Percentiles rank a stretch among this genome's conserved stretches.
Conservation (phyloP, 2,888 invertebrate species). For the Scaptomyza parva region DNA sequence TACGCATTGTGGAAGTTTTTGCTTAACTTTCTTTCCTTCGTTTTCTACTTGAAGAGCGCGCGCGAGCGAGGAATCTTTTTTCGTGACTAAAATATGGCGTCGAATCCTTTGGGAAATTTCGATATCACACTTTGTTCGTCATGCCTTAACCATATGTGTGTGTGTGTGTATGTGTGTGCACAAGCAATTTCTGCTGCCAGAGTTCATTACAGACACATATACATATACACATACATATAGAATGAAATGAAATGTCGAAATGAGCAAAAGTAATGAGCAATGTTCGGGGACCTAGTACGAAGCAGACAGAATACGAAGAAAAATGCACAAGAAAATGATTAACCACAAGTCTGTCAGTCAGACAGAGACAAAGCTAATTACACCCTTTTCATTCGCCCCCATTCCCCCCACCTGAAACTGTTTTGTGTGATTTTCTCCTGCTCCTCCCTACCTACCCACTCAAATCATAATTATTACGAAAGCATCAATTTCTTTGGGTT, state of each 20-base stretch:
- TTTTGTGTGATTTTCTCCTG: slow-evolving; percentile 2
- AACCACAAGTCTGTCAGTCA: slow-evolving; percentile 49
- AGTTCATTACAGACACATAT: slow-evolving; percentile 75
- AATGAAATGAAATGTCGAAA: slow-evolving; percentile 70
- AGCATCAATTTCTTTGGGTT: slow-evolving; percentile 41
- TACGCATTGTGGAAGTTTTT: slow-evolving; percentile 44
- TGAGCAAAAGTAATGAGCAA: slow-evolving; percentile 80
- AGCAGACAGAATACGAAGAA: slow-evolving; percentile 1
- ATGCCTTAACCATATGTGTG: slow-evolving; percentile 39
- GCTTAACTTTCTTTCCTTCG: slow-evolving; percentile 41
- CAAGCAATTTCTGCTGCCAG: slow-evolving; percentile 54
- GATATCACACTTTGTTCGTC: slow-evolving; percentile 79
- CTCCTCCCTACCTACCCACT: slow-evolving; percentile 36
- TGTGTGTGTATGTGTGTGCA: slow-evolving; percentile 28
- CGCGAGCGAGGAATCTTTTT: slow-evolving; percentile 71
- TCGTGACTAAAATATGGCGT: slow-evolving; percentile 78
- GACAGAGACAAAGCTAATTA: slow-evolving; percentile 5
- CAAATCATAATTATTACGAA: slow-evolving; percentile 72
- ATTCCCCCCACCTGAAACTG: background rate
- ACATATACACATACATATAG: slow-evolving; percentile 24
- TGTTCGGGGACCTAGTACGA: slow-evolving; percentile 21
- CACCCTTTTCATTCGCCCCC: slow-evolving; percentile 6
- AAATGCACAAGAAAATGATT: slow-evolving; percentile 61
- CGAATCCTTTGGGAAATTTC: slow-evolving; percentile 80
- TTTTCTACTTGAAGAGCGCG: slow-evolving; percentile 24